Conservation (phyloP, 2,113 vertebrate species). For the Aythya baeri region DNA sequence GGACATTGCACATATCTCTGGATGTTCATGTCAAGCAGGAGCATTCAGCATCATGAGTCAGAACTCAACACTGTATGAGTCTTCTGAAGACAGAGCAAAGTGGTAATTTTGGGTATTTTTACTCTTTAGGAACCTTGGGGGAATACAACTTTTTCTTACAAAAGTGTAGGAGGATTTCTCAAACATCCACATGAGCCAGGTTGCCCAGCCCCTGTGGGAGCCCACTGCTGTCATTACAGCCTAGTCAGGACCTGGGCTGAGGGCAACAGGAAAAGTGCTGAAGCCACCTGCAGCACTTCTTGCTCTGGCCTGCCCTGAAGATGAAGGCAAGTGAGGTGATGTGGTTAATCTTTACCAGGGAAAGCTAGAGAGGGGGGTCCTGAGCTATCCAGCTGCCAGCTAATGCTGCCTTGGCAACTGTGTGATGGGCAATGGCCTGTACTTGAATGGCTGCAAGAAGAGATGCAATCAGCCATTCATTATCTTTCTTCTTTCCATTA, state of each 20-base stretch:
- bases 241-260: background rate
- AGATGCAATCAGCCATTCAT: constrained; percentile 23
- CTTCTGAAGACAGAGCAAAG: background rate
- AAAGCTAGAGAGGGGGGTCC: background rate
- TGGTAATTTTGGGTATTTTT: background rate
- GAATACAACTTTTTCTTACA: background rate
- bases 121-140: background rate
- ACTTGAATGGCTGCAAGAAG: constrained; percentile 33
- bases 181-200: background rate
- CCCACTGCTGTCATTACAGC: background rate
- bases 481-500: constrained; percentile 43
- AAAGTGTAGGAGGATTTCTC: background rate
- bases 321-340: background rate
- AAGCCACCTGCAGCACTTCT: background rate
- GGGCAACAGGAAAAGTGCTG: fast-evolving
- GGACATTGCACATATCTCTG: no score
- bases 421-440: background rate
- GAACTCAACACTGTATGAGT: background rate
- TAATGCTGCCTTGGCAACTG: background rate
- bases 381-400: background rate
- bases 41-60: background rate
- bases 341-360: background rate
- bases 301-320: background rate
- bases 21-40: background rate
- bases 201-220: background rate